Base-by-base conservation (phyloP, 2,797 vertebrate species). In the Pteropus rufus region DNA sequence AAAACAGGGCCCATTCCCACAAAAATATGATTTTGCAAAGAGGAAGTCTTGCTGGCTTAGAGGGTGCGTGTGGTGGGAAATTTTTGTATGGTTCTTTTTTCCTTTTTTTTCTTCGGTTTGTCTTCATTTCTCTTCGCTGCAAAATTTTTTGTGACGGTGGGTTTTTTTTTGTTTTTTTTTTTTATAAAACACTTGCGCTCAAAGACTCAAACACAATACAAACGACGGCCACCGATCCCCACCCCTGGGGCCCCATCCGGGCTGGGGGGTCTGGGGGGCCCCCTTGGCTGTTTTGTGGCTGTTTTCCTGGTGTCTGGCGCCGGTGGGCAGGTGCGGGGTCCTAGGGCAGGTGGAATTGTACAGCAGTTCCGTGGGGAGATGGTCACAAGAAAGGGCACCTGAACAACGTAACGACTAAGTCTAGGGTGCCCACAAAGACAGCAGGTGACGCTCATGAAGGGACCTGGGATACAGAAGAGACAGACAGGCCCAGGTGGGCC, bases 1-100 rank as follows among this genome's bases (percentile, higher is more conserved):
- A 98, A 98, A 81, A 98, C 98, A 96, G 96, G 98, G 91, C 97
- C 98, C 96, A 34, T 88, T 97, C 98, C 97, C 98, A 98, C 98
- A 98, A 98, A 98, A 98, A 98, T 98, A 98, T 83, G 98, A 95
- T 98, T 98, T 97, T 98, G 97, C 98, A 95, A 94, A 98, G 97
- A 97, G 96, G 94, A 97, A 87, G 87, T 98, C 94, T 94, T 97
- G 97, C 97, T 98, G 98, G 97, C 95, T 97, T 96, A 96, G 91
- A 96, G 97, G 97, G 93, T 94, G 92, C 52, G 14, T 95, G 77
- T 95, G 94, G 95, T 97, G 96, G 96, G 93, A 96, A 94, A 65
- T 0, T 90, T 89, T 52, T 18, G 77, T 86, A 89, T 95, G 94
- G 84, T 93, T 97, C 89, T 85, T 81, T 87, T 62, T 18, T 18